Base-by-base conservation (phyloP, 1,140 invertebrate genomes). In the Lutraria rhynchaena region DNA sequence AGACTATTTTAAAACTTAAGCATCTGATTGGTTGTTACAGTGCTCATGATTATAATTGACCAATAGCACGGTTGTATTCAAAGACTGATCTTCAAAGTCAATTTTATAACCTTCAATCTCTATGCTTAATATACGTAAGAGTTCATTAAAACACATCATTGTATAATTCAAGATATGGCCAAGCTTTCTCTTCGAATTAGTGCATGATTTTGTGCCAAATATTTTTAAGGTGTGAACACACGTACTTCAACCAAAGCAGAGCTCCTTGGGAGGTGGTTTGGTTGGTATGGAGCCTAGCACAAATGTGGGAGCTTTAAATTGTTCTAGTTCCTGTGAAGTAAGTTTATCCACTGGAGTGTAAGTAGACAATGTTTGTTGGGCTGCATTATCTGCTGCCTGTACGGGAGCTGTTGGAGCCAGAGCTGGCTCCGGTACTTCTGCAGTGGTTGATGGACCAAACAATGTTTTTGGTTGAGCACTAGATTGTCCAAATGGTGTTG, bases 221-320 rank as follows among this genome's bases (percentile, higher is more conserved):
- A n/a, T n/a, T n/a, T n/a, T n/a, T n/a, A n/a, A n/a, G n/a, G n/a
- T n/a, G n/a, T n/a, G n/a, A n/a, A n/a, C n/a, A n/a, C n/a, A n/a
- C n/a, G n/a, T n/a, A n/a, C n/a, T n/a, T 41, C 37, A 41, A 41
- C 55, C 84, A 65, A 83, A 83, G 27, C 81, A 85, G 13, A 87
- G 69, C 82, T 89, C 87, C 63, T 82, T 86, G 27, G 88, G 88
- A 19, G 88, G 88, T 49, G 88, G 87, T 75, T 60, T 84, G 7
- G 87, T 88, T 35, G 88, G 88, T 55, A 89, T 86, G 63, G 82
- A 85, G 35, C 87, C 86, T 11, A 88, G 57, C 2, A 82, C 83
- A 73, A 89, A 89, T 37, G 78, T 87, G 46, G 81, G 63, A n/a
- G 86, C 87, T 74, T 83, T 69, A 73, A 85, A 89, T 22, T 84